phyloP scores from a whole-genome alignment of 2,113 vertebrate genomes.

The Conger conger region DNA sequence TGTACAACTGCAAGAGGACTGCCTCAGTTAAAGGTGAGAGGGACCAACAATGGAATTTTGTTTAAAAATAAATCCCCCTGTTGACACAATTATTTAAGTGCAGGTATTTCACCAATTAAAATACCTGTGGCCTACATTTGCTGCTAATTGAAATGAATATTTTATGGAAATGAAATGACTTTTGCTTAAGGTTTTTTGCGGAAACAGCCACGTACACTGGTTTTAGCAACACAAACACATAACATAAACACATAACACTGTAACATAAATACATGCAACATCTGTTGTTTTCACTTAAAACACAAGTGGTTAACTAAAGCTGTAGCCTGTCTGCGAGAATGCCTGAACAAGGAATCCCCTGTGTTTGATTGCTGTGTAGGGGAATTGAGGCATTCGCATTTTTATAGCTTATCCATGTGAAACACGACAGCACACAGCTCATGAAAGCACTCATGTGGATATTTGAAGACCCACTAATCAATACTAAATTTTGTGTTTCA shows the following conservation, averaged over 20 bases:
- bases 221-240: too few relatives aligned
- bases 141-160: too few relatives aligned
- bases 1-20: slow-evolving; percentile 80
- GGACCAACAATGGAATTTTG: background rate
- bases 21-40: slow-evolving; percentile 73
- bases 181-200: background rate
- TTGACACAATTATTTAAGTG: background rate
- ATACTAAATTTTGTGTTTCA: background rate
- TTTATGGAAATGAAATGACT: too few relatives aligned
- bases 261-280: background rate
- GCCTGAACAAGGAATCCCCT: background rate
- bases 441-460: background rate
- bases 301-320: background rate
- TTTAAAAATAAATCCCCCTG: background rate
- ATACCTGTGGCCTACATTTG: too few relatives aligned
- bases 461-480: background rate
- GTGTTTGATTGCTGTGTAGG: background rate
- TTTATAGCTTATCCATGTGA: background rate
- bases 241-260: too few relatives aligned
- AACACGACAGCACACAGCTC: background rate
- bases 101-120: too few relatives aligned
- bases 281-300: background rate
- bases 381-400: background rate
- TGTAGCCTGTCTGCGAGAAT: background rate
- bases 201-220: background rate